phyloP scores from a whole-genome alignment of 1,140 invertebrate species.

The Psilanteris sp. region DNA sequence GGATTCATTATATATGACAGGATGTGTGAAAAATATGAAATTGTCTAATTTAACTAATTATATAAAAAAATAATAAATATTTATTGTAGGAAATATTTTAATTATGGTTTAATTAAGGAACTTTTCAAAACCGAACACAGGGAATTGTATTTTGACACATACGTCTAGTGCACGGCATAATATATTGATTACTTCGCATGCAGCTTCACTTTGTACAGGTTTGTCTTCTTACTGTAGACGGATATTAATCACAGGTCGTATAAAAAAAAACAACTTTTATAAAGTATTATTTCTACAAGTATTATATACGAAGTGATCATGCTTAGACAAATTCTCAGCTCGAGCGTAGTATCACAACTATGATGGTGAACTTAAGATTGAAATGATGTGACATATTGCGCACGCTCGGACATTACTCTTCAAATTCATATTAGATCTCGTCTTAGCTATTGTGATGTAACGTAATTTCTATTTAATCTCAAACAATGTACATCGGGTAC shows the following conservation, averaged over 20 bases:
- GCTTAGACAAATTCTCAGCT: conserved; percentile 18
- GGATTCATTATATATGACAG: too few relatives aligned
- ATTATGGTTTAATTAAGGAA: conserved; percentile 3
- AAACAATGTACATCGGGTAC: conserved; percentile 15
- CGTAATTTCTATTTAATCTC: conserved; percentile 20
- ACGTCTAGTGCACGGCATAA: conserved; percentile 65
- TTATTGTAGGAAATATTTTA: conserved; percentile 1
- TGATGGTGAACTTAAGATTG: conserved; percentile 44
- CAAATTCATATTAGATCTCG: conserved; percentile 10
- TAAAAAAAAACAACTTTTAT: conserved; percentile 3
- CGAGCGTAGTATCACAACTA: conserved; percentile 15
- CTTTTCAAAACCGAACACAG: conserved; percentile 11
- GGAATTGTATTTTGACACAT: conserved; percentile 51
- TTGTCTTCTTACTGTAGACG: conserved; percentile 34
- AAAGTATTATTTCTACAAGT: conserved; percentile 4
- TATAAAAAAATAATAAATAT: too few relatives aligned
- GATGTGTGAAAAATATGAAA: too few relatives aligned
- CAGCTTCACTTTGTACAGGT: conserved; percentile 38
- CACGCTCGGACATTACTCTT: conserved; percentile 27
- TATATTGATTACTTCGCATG: conserved; percentile 63
- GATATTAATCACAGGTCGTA: conserved; percentile 38
- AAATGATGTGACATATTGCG: conserved; percentile 24
- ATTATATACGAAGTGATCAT: conserved; percentile 25
- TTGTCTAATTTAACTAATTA: too few relatives aligned
- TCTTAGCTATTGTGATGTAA: background rate